phyloP scores from a whole-genome alignment of 2,888 invertebrate genomes.

The Hirtodrosophila confusa region DNA sequence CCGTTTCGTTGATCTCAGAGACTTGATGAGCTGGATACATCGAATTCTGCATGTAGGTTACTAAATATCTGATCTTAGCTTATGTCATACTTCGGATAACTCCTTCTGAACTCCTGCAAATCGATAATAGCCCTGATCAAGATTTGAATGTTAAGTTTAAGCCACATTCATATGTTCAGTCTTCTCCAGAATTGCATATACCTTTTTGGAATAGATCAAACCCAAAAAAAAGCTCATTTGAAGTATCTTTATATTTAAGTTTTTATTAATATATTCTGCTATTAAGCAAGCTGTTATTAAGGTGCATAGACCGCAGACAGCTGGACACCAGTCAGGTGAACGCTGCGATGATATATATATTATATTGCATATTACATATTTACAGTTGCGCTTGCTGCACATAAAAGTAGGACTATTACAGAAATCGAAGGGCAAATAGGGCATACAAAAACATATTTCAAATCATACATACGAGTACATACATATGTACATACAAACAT shows the following conservation, averaged over 20 bases:
- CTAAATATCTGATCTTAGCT: too few relatives aligned
- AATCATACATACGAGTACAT: slow-evolving; percentile 15
- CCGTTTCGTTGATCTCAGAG: too few relatives aligned
- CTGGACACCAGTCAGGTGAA: slow-evolving; percentile 12
- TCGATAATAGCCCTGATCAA: too few relatives aligned
- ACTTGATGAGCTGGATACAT: too few relatives aligned
- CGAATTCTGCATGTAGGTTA: too few relatives aligned
- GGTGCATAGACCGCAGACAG: slow-evolving; percentile 32
- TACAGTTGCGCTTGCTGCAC: slow-evolving; percentile 35
- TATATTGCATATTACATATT: slow-evolving; percentile 65
- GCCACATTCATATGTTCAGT: too few relatives aligned
- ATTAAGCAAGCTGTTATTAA: slow-evolving; percentile 36
- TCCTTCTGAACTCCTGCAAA: too few relatives aligned
- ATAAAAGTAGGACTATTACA: slow-evolving; percentile 20
- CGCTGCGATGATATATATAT: slow-evolving; percentile 15
- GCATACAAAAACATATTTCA: neutral
- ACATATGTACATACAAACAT: slow-evolving; percentile 10
- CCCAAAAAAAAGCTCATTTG: too few relatives aligned
- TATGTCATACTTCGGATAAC: too few relatives aligned
- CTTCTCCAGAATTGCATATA: too few relatives aligned
- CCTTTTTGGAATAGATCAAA: too few relatives aligned
- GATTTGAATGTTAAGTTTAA: too few relatives aligned
- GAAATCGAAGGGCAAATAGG: slow-evolving; percentile 5
- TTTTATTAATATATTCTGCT: slow-evolving; percentile 16
- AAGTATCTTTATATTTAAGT: neutral